phyloP scores from a whole-genome alignment of 1,140 invertebrate genomes.

The Leptinotarsa texana region DNA sequence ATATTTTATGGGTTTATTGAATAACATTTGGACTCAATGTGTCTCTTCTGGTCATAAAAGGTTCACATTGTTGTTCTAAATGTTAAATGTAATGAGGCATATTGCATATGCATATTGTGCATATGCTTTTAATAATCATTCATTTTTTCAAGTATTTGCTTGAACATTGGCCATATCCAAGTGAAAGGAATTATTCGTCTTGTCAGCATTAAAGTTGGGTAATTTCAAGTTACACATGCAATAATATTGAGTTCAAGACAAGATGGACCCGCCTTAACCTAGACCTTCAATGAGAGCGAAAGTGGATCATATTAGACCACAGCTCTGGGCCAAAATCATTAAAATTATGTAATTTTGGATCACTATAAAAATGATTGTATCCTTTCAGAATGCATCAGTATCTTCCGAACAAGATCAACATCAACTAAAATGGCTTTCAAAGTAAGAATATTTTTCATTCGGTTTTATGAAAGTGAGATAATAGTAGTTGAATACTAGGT shows the following conservation, averaged over 20 bases:
- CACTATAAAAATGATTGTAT: slow-evolving; percentile 25
- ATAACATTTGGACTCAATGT: too few species aligned
- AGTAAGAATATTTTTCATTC: slow-evolving; percentile 31
- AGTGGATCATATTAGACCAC: slow-evolving; percentile 36
- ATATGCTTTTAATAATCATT: too few species aligned
- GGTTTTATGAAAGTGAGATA: neutral
- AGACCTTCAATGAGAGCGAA: slow-evolving; percentile 47
- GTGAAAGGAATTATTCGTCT: neutral
- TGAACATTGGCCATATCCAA: too few species aligned
- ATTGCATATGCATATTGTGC: too few species aligned
- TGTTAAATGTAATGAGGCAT: too few species aligned
- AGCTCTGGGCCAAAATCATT: neutral
- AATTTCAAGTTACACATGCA: neutral
- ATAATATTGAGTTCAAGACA: slow-evolving; percentile 21
- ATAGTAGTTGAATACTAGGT: too few species aligned
- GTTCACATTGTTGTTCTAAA: too few species aligned
- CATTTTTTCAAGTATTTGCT: too few species aligned
- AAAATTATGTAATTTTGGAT: slow-evolving; percentile 20
- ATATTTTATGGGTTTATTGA: too few species aligned
- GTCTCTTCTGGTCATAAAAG: too few species aligned
- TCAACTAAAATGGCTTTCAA: slow-evolving; percentile 36
- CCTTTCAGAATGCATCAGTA: slow-evolving; percentile 31
- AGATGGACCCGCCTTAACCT: slow-evolving; percentile 43
- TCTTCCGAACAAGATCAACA: slow-evolving; percentile 21
- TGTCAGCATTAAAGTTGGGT: neutral